phyloP scores from a whole-genome alignment of 1,140 invertebrate genomes.

The Anagrus nilaparvatae region DNA sequence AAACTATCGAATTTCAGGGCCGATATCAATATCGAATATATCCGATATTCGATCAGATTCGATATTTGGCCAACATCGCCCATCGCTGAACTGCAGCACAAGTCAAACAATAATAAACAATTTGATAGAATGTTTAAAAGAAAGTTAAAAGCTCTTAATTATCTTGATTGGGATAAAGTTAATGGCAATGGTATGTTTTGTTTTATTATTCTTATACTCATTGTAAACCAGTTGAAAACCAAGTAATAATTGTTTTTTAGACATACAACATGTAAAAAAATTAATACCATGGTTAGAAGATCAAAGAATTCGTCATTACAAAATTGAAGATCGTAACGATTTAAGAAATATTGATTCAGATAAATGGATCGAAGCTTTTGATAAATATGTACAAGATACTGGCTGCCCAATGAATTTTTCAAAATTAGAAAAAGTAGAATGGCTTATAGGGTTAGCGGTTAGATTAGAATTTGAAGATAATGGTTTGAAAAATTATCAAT shows the following conservation, averaged over 20 bases:
- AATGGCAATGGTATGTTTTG: slow-evolving; percentile 49
- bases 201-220: neutral
- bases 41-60: too few species aligned
- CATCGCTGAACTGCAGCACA: too few species aligned
- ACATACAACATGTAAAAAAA: slow-evolving; percentile 67
- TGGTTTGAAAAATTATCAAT: slow-evolving; percentile 43
- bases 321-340: slow-evolving; percentile 67
- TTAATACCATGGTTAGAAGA: slow-evolving; percentile 87
- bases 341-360: slow-evolving; percentile 54
- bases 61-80: too few species aligned
- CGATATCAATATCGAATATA: too few species aligned
- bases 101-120: too few species aligned
- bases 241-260: slow-evolving; percentile 51
- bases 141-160: slow-evolving; percentile 65
- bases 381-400: slow-evolving; percentile 67
- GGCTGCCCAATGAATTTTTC: slow-evolving; percentile 47
- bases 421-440: slow-evolving; percentile 62
- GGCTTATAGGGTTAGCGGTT: slow-evolving; percentile 76
- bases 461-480: slow-evolving; percentile 74
- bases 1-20: too few species aligned
- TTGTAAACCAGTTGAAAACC: slow-evolving; percentile 3
- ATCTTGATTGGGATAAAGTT: slow-evolving; percentile 58
- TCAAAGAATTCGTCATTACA: slow-evolving; percentile 84
- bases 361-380: slow-evolving; percentile 63
- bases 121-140: slow-evolving; percentile 65